Evolutionary conservation across 2,888 invertebrate species (phyloP).

Genomic region (Eucriotettix oculatus): DNA sequence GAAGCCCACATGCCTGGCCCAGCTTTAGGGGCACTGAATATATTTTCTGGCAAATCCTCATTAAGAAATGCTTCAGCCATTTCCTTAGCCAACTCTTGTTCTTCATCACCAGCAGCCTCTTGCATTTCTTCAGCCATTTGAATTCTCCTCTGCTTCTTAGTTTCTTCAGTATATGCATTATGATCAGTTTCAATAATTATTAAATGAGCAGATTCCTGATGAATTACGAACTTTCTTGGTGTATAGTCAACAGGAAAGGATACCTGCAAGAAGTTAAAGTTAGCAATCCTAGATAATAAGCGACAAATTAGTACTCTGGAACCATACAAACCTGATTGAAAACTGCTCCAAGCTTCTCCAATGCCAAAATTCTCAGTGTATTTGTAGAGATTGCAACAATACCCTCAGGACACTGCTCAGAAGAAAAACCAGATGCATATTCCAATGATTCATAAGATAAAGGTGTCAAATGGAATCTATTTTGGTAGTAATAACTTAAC

Average conservation of each 20-base stretch:
- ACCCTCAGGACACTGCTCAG: constrained; percentile 97
- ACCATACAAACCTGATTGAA: constrained; percentile 62
- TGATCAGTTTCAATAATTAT: constrained; percentile 94
- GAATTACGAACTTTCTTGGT: constrained; percentile 86
- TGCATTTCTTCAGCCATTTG: constrained; percentile 99
- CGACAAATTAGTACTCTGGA: neutral
- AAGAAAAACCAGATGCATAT: constrained; percentile 88
- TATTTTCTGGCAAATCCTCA: constrained; percentile 83
- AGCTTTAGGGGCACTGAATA: constrained; percentile 92
- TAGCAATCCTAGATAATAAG: neutral
- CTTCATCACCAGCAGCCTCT: constrained; percentile 90
- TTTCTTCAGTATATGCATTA: constrained; percentile 94
- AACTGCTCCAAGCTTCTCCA: constrained; percentile 95
- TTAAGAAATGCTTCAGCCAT: constrained; percentile 94
- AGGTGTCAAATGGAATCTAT: constrained; percentile 86
- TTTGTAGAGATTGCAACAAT: constrained; percentile 98
- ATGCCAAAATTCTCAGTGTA: constrained; percentile 86
- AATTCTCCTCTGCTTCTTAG: constrained; percentile 77
- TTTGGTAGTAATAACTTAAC: constrained; percentile 97
- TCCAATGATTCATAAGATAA: constrained; percentile 92
- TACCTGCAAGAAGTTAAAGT: constrained; percentile 29
- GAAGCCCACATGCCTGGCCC: constrained; percentile 95
- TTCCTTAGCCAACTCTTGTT: constrained; percentile 83
- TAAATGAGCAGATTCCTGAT: constrained; percentile 77
- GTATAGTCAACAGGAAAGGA: constrained; percentile 88